Percentiles rank a stretch among this genome's conserved stretches.
Conservation (phyloP, 2,113 vertebrate genomes). For the Pseudorhombus dupliciocellatus region DNA sequence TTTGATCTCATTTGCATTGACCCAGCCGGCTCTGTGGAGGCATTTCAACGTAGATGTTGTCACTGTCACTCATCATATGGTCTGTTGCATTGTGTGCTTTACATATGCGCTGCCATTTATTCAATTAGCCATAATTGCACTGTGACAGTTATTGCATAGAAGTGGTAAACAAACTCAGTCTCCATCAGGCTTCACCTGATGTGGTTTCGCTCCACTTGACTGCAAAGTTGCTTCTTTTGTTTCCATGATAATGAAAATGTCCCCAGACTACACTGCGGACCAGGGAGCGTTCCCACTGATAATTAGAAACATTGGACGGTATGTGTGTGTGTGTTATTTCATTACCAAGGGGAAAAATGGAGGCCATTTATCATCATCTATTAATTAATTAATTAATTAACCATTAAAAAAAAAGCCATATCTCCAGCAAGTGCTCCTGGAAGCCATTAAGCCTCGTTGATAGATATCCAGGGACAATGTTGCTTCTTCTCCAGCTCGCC, state of each 20-base stretch:
- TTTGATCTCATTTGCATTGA: slow-evolving; percentile 2
- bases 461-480: slow-evolving; percentile 70
- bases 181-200: neutral
- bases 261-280: slow-evolving; percentile 25
- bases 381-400: slow-evolving; percentile 77
- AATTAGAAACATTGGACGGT: slow-evolving; percentile 48
- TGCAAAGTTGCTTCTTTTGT: slow-evolving; percentile 28
- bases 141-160: slow-evolving; percentile 12
- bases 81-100: slow-evolving; percentile 2
- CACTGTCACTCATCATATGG: slow-evolving; percentile 6
- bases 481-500: slow-evolving; percentile 32
- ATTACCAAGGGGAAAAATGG: slow-evolving; percentile 43
- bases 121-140: slow-evolving; percentile 9
- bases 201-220: neutral
- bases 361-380: slow-evolving; percentile 66
- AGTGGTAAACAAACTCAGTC: slow-evolving; percentile 12
- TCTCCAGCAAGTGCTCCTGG: slow-evolving; percentile 49
- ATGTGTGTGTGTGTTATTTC: slow-evolving; percentile 36
- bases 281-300: slow-evolving; percentile 34
- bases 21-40: neutral
- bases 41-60: neutral
- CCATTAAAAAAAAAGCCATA: slow-evolving; percentile 60
- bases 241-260: slow-evolving; percentile 31
- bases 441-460: slow-evolving; percentile 69
- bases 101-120: neutral